Conservation (phyloP, 2,113 vertebrate genomes). For the Dromas ardeola region DNA sequence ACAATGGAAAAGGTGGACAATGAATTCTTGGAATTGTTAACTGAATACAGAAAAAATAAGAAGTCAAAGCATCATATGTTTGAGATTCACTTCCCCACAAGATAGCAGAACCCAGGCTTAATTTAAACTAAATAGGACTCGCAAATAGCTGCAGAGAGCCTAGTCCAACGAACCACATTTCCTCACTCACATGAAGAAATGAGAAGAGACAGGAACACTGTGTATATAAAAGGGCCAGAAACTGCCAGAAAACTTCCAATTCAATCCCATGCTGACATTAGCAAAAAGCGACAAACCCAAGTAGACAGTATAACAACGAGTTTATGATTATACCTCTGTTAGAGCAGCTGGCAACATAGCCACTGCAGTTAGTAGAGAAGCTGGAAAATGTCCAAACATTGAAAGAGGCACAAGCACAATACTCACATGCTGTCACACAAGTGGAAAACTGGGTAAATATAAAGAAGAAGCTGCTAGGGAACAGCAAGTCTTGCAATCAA, state of each 20-base stretch:
- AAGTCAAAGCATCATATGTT: background rate
- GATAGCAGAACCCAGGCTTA: background rate
- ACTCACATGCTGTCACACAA: background rate
- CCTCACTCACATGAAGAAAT: conserved; percentile 2
- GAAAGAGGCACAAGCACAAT: background rate
- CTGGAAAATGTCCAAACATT: background rate
- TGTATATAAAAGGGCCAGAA: background rate
- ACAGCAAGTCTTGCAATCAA: background rate
- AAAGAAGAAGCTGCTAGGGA: background rate
- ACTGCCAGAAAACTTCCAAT: conserved; percentile 37
- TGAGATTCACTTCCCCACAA: background rate
- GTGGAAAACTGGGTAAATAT: background rate
- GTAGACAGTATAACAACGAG: conserved; percentile 28
- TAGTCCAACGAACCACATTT: background rate
- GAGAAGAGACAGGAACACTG: conserved; percentile 15
- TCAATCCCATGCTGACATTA: background rate
- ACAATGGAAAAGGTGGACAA: background rate
- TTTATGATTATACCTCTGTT: conserved; percentile 18
- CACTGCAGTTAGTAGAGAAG: background rate
- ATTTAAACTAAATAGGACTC: background rate
- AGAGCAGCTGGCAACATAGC: conserved; percentile 40
- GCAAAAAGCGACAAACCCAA: conserved; percentile 3
- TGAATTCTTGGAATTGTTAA: background rate
- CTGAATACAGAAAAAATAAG: background rate
- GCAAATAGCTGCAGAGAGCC: background rate